These are phyloP conservation scores for Sakesphorus luctuosus DNA, from an alignment of 2,113 vertebrate species.

Conservation along the genomic window DNA sequence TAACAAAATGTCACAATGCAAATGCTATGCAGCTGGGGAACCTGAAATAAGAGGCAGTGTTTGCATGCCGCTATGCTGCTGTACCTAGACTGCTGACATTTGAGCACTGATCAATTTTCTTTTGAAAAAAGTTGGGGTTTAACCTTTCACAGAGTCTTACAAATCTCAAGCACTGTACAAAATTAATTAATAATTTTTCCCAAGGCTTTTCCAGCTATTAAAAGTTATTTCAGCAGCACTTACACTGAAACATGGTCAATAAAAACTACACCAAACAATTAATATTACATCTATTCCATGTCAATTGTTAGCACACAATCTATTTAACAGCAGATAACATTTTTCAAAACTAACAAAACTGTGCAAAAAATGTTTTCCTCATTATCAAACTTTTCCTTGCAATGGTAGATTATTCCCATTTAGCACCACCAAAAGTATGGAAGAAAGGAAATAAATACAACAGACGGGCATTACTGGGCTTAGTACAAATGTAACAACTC, in stretches of 20 bases:
- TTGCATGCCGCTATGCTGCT: constrained; percentile 50
- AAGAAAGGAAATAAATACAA: not conserved
- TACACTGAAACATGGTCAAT: not conserved
- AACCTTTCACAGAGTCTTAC: constrained; percentile 59
- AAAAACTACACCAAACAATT: not conserved
- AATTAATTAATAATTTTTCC: constrained; percentile 42
- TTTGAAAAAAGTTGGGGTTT: constrained; percentile 29
- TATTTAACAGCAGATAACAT: not conserved
- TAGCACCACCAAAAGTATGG: not conserved
- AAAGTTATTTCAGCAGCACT: constrained; percentile 5
- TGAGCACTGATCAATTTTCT: constrained; percentile 67
- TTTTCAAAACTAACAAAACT: constrained; percentile 1
- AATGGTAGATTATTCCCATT: not conserved
- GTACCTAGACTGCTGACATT: constrained; percentile 65
- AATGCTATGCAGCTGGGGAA: constrained; percentile 71
- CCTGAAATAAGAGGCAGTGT: constrained; percentile 35
- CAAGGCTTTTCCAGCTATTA: not conserved
- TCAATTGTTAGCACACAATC: not conserved
- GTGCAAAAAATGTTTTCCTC: not conserved
- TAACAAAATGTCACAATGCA: constrained; percentile 77
- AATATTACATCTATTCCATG: not conserved
- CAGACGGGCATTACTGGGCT: not conserved
- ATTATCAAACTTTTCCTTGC: not conserved
- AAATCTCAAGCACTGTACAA: constrained; percentile 24
- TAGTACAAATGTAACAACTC: not conserved